Evolutionary conservation across 2,113 vertebrate genomes (phyloP).

Genomic region (Micromys minutus): DNA sequence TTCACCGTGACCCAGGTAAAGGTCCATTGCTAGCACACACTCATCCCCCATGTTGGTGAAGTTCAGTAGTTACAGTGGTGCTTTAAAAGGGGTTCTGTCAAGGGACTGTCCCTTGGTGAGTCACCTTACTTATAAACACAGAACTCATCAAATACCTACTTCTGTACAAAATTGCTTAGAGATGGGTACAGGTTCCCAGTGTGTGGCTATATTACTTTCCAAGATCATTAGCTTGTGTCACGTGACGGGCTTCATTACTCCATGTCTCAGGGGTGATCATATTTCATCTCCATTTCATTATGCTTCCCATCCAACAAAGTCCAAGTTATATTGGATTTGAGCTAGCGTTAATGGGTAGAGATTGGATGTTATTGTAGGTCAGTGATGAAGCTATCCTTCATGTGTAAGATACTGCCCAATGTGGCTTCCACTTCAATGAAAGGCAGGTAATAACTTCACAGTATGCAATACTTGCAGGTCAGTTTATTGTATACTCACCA

Average conservation of each 20-base stretch:
- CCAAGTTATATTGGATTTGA: background rate
- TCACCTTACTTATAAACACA: background rate
- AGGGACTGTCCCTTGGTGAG: background rate
- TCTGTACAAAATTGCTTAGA: background rate
- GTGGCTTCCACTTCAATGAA: background rate
- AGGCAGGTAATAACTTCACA: background rate
- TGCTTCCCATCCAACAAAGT: background rate
- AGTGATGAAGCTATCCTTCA: background rate
- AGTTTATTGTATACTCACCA: background rate
- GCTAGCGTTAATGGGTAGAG: background rate
- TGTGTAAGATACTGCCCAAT: background rate
- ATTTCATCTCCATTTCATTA: background rate
- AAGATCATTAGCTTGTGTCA: background rate
- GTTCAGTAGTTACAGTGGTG: background rate
- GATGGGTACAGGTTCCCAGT: background rate
- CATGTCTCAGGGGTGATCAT: background rate
- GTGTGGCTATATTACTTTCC: background rate
- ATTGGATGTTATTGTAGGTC: background rate
- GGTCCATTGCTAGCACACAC: accelerated
- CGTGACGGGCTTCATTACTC: background rate
- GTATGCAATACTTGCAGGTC: background rate
- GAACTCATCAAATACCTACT: background rate
- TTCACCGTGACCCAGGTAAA: background rate
- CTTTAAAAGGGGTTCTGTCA: background rate
- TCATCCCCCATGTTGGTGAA: background rate